These are phyloP conservation scores for Drosophila miranda DNA, from an alignment of 1,140 invertebrate genomes.

Conservation along the genomic window DNA sequence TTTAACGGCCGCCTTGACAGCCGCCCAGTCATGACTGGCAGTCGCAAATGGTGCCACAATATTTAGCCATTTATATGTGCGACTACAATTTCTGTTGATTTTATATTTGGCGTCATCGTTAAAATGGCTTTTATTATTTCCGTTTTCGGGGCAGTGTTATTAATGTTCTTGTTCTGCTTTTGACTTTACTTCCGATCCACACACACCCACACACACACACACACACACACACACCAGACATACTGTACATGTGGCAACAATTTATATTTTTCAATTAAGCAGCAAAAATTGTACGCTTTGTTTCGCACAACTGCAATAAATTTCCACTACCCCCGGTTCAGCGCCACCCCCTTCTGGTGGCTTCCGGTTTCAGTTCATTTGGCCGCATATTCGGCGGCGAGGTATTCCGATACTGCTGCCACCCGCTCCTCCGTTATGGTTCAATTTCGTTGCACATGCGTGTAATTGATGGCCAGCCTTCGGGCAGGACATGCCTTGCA, in stretches of 20 bases:
- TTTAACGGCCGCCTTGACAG: no score
- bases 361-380: slow-evolving; percentile 53
- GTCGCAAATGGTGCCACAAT: slow-evolving; percentile 33
- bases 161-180: slow-evolving; percentile 73
- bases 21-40: slow-evolving; percentile 48
- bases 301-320: slow-evolving; percentile 77
- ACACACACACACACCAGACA: slow-evolving; percentile 6
- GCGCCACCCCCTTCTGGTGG: not conserved
- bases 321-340: slow-evolving; percentile 62
- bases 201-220: no score
- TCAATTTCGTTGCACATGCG: slow-evolving; percentile 60
- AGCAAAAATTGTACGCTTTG: slow-evolving; percentile 79
- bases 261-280: slow-evolving; percentile 80
- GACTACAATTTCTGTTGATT: slow-evolving; percentile 40
- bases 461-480: slow-evolving; percentile 73
- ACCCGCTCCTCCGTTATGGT: slow-evolving; percentile 59
- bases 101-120: slow-evolving; percentile 62
- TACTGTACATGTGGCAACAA: slow-evolving; percentile 50
- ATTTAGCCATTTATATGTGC: slow-evolving; percentile 62
- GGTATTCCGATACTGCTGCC: slow-evolving; percentile 31
- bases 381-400: slow-evolving; percentile 40
- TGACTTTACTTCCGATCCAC: slow-evolving; percentile 62
- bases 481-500: slow-evolving; percentile 19
- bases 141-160: slow-evolving; percentile 57
- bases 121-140: slow-evolving; percentile 78